A percentile compares a stretch with the other conserved stretches of the same genome.
These are phyloP conservation scores for Cnemophilus loriae DNA, from an alignment of 2,113 vertebrate genomes.

Conservation along the genomic window DNA sequence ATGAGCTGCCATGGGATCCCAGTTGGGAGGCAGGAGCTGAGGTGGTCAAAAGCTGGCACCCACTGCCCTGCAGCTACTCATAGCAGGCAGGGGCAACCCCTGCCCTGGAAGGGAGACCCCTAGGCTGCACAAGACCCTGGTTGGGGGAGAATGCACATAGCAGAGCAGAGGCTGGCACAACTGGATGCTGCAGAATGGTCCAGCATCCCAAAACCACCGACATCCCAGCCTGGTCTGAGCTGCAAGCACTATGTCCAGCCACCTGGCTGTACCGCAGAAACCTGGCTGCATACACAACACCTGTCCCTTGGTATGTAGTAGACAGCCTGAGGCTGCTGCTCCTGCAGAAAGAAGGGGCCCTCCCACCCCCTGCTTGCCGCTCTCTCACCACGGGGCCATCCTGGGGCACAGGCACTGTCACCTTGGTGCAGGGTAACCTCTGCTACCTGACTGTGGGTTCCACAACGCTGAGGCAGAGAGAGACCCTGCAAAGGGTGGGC, in stretches of 20 bases:
- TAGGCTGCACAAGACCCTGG: neutral
- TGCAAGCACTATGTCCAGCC: neutral
- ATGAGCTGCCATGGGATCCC: neutral
- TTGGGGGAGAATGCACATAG: accelerated
- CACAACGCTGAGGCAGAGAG: accelerated
- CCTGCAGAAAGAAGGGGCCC: neutral
- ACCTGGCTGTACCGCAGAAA: neutral
- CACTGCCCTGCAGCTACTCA: neutral
- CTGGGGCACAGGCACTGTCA: accelerated
- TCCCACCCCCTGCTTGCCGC: neutral
- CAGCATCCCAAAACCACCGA: accelerated
- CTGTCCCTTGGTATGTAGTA: neutral
- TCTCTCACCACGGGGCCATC: accelerated
- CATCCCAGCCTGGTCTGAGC: neutral
- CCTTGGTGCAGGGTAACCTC: neutral
- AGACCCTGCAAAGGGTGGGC: neutral
- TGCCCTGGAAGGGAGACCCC: neutral
- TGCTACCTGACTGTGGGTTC: neutral
- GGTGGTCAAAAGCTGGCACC: neutral
- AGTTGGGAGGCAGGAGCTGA: neutral
- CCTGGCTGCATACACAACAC: neutral
- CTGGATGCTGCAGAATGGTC: neutral
- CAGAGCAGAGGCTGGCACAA: neutral
- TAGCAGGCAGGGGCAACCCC: neutral
- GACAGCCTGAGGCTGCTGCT: neutral